Evolutionary conservation across 2,797 vertebrate genomes (phyloP).

Genomic region (Oreochromis grahami): DNA sequence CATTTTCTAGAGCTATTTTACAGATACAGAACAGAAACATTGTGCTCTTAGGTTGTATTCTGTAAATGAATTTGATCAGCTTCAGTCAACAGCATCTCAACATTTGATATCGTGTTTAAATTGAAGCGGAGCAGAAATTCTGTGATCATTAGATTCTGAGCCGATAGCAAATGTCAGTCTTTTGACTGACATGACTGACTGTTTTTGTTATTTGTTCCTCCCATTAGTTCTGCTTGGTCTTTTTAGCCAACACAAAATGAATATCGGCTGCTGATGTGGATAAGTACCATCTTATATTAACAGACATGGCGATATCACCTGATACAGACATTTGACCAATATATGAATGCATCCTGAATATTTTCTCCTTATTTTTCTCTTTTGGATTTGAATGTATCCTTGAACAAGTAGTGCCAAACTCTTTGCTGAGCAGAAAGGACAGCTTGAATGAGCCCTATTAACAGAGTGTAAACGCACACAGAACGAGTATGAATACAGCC

Average conservation of each 20-base stretch:
- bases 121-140: neutral
- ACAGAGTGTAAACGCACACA: neutral
- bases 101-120: neutral
- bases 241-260: neutral
- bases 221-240: neutral
- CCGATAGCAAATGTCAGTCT: neutral
- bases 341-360: neutral
- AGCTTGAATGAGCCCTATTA: conserved; percentile 28
- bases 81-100: neutral
- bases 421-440: conserved; percentile 45
- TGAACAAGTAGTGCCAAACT: conserved; percentile 46
- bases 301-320: neutral
- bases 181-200: neutral
- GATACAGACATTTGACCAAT: neutral
- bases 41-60: neutral
- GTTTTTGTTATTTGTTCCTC: neutral
- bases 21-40: neutral
- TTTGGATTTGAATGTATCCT: neutral
- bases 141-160: neutral
- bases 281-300: neutral
- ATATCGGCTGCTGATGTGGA: neutral
- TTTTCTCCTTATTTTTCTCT: neutral
- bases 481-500: conserved; percentile 24
- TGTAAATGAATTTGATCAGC: neutral
- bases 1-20: neutral